Base-by-base conservation (phyloP, 2,888 invertebrate genomes). In the Pseudoips prasinana region DNA sequence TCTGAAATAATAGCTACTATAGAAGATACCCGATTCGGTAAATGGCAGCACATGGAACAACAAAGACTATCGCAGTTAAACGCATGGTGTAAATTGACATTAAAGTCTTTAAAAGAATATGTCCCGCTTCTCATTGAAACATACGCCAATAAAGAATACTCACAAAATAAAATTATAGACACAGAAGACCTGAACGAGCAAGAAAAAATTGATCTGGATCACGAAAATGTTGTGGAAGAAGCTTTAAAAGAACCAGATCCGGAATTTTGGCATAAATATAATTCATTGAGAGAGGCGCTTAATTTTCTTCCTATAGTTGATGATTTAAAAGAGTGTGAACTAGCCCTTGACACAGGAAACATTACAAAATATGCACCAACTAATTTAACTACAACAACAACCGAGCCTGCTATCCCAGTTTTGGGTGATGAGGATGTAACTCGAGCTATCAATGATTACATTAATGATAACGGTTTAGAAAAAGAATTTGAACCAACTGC, bases 361-460 rank as follows among this genome's bases (percentile, higher is more conserved):
- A 39, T 83, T 30, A 38, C 58, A 33, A 46, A 75, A 41, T 85
- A 75, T 63, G 83, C 87, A 10, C 90, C 90, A n/a, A 19, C 41
- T 11, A 35, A 73, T 28, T 57, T 90, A 25, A 57, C 27, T 37
- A 71, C 41, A 7, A 34, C 47, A 27, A 54, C 40, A 25, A 39
- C 35, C 22, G 73, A 66, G 46, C 87, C 89, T 10, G 14, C 22
- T 18, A 47, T 64, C 25, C 91, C 91, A 29, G 58, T 75, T 10
- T 53, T 90, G 29, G 89, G 90, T 2, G 83, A 86, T 53, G 58
- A 77, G 34, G 89, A 89, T 57, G 90, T 89, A 0, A 73, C 69
- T 10, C 54, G 73, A 38, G 80, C 79, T 32, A 70, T 90, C 51
- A 31, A 53, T 2, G 56, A 56, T 0, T 82, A 82, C 44, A 85